These are phyloP conservation scores for Gortyna flavago DNA, from an alignment of 2,888 invertebrate species.

Conservation along the genomic window DNA sequence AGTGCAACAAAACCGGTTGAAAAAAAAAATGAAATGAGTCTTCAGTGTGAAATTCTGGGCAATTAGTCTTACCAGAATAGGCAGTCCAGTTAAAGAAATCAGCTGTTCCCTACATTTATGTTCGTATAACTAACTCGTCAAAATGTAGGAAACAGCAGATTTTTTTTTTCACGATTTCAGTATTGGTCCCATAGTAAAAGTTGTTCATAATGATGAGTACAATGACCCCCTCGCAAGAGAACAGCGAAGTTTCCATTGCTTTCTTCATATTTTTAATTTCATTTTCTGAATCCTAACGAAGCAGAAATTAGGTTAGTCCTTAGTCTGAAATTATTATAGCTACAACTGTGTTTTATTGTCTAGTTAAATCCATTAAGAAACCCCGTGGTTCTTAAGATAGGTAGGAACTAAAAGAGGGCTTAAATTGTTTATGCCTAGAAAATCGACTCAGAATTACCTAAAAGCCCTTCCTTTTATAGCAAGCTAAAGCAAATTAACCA, in stretches of 20 bases:
- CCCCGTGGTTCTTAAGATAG: neutral
- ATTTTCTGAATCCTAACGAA: neutral
- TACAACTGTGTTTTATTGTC: neutral
- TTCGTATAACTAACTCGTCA: no score
- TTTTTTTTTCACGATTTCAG: no score
- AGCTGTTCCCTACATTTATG: no score
- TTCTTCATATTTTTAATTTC: neutral
- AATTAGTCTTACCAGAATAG: neutral
- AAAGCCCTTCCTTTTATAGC: neutral
- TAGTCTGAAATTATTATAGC: neutral
- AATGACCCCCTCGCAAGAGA: neutral
- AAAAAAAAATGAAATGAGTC: neutral
- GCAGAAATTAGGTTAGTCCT: constrained; percentile 3
- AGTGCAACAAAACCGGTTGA: neutral
- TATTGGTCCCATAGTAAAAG: no score
- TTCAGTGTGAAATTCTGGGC: neutral
- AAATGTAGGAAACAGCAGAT: no score
- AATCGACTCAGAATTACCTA: neutral
- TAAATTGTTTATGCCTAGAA: neutral
- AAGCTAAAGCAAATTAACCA: neutral
- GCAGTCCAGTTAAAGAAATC: neutral
- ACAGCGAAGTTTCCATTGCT: neutral
- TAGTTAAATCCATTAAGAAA: constrained; percentile 11
- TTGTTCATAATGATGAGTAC: no score
- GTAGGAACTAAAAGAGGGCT: constrained; percentile 10